Conservation (phyloP, 2,888 invertebrate genomes). For the Barypeithes pellucidus region DNA sequence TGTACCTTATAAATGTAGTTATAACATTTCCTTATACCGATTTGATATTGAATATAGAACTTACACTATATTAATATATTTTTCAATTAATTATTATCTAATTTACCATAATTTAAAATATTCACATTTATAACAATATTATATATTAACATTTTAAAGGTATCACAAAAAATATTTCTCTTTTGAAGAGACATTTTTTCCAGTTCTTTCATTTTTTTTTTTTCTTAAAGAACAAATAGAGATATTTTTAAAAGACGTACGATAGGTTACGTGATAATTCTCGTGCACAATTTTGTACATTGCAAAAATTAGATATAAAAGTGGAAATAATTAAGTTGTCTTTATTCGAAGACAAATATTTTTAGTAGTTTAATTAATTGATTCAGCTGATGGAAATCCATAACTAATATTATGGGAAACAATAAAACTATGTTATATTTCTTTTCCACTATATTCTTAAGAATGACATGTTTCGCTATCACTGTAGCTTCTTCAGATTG, state of each 20-base stretch:
- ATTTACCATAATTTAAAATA: slow-evolving; percentile 59
- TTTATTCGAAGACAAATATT: slow-evolving; percentile 1
- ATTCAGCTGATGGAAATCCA: no score
- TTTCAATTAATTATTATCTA: slow-evolving; percentile 49
- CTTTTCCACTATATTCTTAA: no score
- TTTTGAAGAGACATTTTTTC: slow-evolving; percentile 59
- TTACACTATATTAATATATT: slow-evolving; percentile 41
- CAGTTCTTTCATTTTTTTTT: slow-evolving; percentile 57
- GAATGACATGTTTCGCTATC: no score
- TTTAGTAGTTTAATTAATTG: no score
- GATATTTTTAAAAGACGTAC: slow-evolving; percentile 45
- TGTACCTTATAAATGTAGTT: slow-evolving; percentile 19
- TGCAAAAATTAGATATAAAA: slow-evolving; percentile 29
- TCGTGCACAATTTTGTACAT: slow-evolving; percentile 41
- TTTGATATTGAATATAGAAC: slow-evolving; percentile 51
- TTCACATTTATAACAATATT: slow-evolving; percentile 64
- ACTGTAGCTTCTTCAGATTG: no score
- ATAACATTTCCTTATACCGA: slow-evolving; percentile 33
- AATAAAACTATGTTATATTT: no score
- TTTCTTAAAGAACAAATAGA: slow-evolving; percentile 43
- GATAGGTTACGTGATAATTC: slow-evolving; percentile 42
- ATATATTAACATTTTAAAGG: slow-evolving; percentile 65
- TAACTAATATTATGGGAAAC: no score
- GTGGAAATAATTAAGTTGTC: background rate
- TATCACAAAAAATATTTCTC: slow-evolving; percentile 69